Base-by-base conservation (phyloP, 2,113 vertebrate genomes). In the Neolamprologus sp. region DNA sequence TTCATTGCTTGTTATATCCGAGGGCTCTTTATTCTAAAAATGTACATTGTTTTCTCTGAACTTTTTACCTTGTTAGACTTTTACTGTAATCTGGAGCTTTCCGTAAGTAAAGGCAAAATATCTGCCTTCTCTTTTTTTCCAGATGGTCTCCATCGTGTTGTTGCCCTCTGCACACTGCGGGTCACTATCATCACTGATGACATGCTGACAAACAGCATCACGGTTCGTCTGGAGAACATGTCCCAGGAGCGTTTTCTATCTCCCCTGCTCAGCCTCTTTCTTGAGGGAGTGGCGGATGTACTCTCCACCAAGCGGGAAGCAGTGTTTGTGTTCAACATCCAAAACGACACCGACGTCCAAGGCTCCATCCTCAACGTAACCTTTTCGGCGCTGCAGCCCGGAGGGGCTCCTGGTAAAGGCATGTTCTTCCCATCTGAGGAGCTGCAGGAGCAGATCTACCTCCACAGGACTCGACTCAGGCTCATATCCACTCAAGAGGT, bases 191-290 rank as follows among this genome's bases (percentile, higher is more conserved):
- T 99, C 95, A 99, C 98, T 0, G 98, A 99, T 0, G 98, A 99
- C 95, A 99, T 99, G 98, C 93, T 99, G 84, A 99, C 98, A 88
- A 98, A 99, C 96, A 99, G 98, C 96, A 99, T 99, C 96, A 99
- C 98, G 0, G 98, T 99, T 47, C 97, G 98, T 1, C 96, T 99
- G 95, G 98, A 99, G 95, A 98, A 99, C 96, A 99, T 99, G 98
- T 99, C 98, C 2, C 98, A 99, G 97, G 98, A 99, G 95, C 96
- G 95, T 89, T 99, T 99, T 94, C 97, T 99, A 10, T 99, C 98
- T 2, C 98, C 98, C 0, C 96, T 99, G 37, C 97, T 99, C 9
- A 93, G 96, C 11, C 97, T 97, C 11, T 99, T 99, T 13, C 96
- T 98, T 17, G 97, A 99, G 65, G 98, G 98, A 0, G 98, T 99